These are phyloP conservation scores for Chironomus tentans DNA, from an alignment of 2,888 invertebrate species.

Conservation along the genomic window DNA sequence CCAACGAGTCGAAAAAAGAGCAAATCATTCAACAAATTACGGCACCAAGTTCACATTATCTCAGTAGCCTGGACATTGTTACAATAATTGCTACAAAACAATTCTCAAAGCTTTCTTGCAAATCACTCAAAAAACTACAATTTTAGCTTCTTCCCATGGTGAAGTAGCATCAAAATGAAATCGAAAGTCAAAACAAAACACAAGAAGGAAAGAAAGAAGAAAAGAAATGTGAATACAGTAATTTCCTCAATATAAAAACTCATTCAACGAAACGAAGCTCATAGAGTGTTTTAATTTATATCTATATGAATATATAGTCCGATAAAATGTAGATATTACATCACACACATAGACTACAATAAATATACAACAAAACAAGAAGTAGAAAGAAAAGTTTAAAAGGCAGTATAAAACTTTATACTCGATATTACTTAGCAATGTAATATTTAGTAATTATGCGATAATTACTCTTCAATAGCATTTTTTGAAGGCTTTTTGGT, in stretches of 20 bases:
- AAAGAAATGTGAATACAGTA: neutral
- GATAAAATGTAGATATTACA: constrained; percentile 4
- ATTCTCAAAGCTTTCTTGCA: too few relatives aligned
- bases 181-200: constrained; percentile 9
- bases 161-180: constrained; percentile 1
- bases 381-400: neutral
- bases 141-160: too few relatives aligned
- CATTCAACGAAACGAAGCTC: constrained; percentile 3
- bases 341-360: neutral
- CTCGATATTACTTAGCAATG: neutral
- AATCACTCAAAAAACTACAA: neutral
- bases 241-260: constrained; percentile 1
- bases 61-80: too few relatives aligned
- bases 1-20: too few relatives aligned
- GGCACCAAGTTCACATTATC: too few relatives aligned
- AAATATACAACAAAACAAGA: too few relatives aligned
- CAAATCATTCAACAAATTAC: too few relatives aligned
- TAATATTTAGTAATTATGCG: constrained; percentile 14
- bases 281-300: neutral
- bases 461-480: constrained; percentile 19
- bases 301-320: constrained; percentile 8
- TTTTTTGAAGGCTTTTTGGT: constrained; percentile 5
- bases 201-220: neutral
- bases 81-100: too few relatives aligned
- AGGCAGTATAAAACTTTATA: neutral